Percentiles rank a stretch among this genome's conserved stretches.
phyloP scores from a whole-genome alignment of 2,797 vertebrate genomes.

The Cuculus canorus region DNA sequence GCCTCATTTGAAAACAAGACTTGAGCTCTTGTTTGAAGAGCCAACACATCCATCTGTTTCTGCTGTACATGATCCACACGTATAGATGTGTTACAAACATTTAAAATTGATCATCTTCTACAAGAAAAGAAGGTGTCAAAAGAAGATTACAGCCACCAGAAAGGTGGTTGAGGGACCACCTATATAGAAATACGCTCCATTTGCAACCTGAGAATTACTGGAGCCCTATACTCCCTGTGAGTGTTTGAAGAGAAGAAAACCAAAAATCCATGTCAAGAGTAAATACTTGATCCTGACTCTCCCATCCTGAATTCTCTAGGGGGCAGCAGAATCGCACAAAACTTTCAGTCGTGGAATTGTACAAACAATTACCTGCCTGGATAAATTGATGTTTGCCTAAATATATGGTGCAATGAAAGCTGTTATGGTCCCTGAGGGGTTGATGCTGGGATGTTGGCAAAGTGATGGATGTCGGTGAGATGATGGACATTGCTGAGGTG shows the following conservation, averaged over 20 bases:
- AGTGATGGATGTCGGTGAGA: neutral
- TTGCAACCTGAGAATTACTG: neutral
- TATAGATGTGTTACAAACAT: neutral
- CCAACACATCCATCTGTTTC: neutral
- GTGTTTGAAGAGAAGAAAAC: neutral
- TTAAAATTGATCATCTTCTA: rapidly evolving
- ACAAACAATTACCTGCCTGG: neutral
- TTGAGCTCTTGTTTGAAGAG: neutral
- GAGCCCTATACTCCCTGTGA: rapidly evolving
- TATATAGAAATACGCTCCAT: neutral
- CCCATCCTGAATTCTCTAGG: neutral
- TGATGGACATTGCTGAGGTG: neutral
- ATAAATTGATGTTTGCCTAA: neutral
- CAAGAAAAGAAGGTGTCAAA: neutral
- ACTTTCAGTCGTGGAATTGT: rapidly evolving
- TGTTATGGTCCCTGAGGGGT: neutral
- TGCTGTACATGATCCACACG: neutral
- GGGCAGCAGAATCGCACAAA: slow-evolving; percentile 14
- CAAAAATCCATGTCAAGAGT: rapidly evolving
- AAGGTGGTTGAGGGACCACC: neutral
- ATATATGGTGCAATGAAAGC: rapidly evolving
- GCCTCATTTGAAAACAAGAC: neutral
- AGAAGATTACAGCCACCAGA: neutral
- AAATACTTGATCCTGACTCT: neutral
- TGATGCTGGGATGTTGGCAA: neutral